Base-by-base conservation (phyloP, 2,797 vertebrate species). In the Eulemur coronatus region DNA sequence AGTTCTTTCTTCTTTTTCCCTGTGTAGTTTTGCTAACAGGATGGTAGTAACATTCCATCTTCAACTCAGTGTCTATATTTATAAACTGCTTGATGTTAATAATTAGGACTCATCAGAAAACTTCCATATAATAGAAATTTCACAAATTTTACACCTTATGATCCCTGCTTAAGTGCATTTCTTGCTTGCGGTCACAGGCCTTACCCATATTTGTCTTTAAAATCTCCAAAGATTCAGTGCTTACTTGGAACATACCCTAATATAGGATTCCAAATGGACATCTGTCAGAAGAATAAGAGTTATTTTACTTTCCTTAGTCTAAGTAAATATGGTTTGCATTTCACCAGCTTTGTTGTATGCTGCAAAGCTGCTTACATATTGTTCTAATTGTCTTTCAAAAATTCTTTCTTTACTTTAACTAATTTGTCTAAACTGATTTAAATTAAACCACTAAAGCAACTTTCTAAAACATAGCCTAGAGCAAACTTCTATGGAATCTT, bases 251-350 rank as follows among this genome's bases (percentile, higher is more conserved):
- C 72, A 11, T 57, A 82, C 79, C 15, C 63, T 52, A 84, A 57
- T 41, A 65, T 13, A 86, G 35, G 17, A 84, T 91, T 89, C 70
- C 80, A 18, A 91, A 89, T 48, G 35, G 41, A 41, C 14, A 61
- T 55, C 8, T 93, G 33, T 41, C 50, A 84, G 57, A 93, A 63
- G n/a, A 82, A 85, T 35, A 78, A 82, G 63, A 92, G 30, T 38
- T 90, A 78, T 90, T 89, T 95, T 84, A 65, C 12, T 78, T 84
- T 76, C 43, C 35, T 55, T 78, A 93, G 61, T 90, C 35, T 89
- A 80, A 76, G 79, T 84, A 91, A 96, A 91, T 80, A 81, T 9
- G 52, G 75, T 73, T 95, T 87, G 20, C 30, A 38, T 92, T 92
- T 94, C 50, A 30, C 41, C n/a, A 89, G 48, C 5, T 95, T 87